Evolutionary conservation across 2,113 vertebrate genomes (phyloP).

Genomic region (Archilochus colubris): DNA sequence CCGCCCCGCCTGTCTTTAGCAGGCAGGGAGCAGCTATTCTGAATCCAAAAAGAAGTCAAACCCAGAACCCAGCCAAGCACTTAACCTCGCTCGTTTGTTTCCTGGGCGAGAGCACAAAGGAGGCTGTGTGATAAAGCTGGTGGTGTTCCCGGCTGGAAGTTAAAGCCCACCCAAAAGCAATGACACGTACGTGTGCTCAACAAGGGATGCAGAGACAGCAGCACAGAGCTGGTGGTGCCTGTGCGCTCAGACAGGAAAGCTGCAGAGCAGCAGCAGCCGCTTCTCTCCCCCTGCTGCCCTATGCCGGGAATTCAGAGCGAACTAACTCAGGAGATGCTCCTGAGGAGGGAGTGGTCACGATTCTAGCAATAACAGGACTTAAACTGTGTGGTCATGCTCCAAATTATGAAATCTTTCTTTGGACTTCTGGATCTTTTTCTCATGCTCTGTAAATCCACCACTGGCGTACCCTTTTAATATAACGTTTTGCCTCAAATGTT

Average conservation of each 20-base stretch:
- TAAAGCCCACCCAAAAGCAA: not conserved
- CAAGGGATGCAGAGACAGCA: accelerated
- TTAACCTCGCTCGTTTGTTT: not conserved
- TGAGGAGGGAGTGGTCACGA: not conserved
- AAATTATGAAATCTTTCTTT: not conserved
- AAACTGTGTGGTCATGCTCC: not conserved
- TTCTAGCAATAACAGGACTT: not conserved
- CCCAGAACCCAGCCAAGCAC: not conserved
- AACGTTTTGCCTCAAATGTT: not conserved
- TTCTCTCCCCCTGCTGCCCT: not conserved
- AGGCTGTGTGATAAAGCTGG: not conserved
- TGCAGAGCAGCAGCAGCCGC: not conserved
- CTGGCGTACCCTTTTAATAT: not conserved
- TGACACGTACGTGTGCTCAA: accelerated
- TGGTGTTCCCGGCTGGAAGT: accelerated
- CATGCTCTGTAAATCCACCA: not conserved
- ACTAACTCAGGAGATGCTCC: not conserved
- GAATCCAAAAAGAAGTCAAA: not conserved
- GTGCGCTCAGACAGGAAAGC: not conserved
- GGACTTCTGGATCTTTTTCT: not conserved
- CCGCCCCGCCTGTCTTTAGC: not conserved
- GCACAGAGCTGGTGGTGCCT: not conserved
- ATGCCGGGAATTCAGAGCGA: not conserved
- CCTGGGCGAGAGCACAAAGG: accelerated
- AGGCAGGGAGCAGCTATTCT: not conserved